A percentile compares a stretch with the other conserved stretches of the same genome.
Evolutionary conservation across 2,113 vertebrate genomes (phyloP).

Genomic region (Rhinolophus ferrumequinum): DNA sequence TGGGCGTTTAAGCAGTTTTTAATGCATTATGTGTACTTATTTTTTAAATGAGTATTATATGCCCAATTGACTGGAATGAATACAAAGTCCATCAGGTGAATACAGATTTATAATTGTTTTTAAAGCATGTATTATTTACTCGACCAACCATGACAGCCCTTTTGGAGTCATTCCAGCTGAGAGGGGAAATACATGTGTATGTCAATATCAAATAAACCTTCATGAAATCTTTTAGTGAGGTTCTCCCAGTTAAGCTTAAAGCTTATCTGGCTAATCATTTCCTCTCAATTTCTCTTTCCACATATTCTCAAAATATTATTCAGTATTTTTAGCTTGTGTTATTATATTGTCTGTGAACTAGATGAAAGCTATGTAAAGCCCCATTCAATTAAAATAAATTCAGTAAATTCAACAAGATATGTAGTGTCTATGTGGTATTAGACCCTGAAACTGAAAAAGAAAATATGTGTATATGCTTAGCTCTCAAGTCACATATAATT

Average conservation of each 20-base stretch:
- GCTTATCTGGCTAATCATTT: constrained; percentile 59
- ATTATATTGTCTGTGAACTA: constrained; percentile 20
- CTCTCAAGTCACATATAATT: background rate
- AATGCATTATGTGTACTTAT: constrained; percentile 77
- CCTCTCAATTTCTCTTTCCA: constrained; percentile 43
- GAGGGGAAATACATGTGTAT: constrained; percentile 68
- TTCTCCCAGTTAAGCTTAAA: constrained; percentile 59
- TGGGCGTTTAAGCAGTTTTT: constrained; percentile 78
- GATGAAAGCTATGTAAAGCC: background rate
- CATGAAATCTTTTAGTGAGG: constrained; percentile 51
- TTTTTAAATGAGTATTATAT: constrained; percentile 70
- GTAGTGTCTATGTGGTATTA: background rate
- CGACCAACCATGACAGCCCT: constrained; percentile 71
- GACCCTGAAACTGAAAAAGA: background rate
- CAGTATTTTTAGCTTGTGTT: constrained; percentile 47
- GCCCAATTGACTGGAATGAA: constrained; percentile 77
- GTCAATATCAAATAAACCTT: constrained; percentile 71
- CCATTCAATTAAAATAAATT: constrained; percentile 18
- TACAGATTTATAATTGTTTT: constrained; percentile 83
- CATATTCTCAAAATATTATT: constrained; percentile 60
- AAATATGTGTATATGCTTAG: background rate
- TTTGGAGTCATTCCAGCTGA: constrained; percentile 77
- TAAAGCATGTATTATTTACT: constrained; percentile 82
- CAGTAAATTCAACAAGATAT: background rate
- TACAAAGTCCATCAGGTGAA: constrained; percentile 81